Evolutionary conservation across 35 echinoderm and acorn worm species (phyloP).

Genomic region (Apostichopus californicus): DNA sequence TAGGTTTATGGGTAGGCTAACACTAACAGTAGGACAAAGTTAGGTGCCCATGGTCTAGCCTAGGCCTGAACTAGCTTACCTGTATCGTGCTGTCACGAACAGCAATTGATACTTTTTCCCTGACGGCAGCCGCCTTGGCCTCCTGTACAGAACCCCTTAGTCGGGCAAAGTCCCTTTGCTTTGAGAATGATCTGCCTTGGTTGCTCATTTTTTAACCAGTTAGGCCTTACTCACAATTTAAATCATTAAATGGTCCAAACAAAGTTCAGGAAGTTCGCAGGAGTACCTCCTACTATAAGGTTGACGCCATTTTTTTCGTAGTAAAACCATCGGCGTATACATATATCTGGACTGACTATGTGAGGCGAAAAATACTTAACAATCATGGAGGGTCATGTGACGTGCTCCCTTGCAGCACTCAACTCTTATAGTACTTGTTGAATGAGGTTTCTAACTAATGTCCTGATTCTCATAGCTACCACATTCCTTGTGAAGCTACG

Average conservation of each 20-base stretch:
- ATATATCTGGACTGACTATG: too few relatives aligned
- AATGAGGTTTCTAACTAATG: too few relatives aligned
- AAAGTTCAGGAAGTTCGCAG: slow-evolving; percentile 54
- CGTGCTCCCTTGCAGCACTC: too few relatives aligned
- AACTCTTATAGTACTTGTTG: too few relatives aligned
- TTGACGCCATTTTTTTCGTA: slow-evolving; percentile 30
- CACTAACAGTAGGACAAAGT: too few relatives aligned
- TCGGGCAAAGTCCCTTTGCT: slow-evolving; percentile 50
- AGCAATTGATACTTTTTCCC: slow-evolving; percentile 81
- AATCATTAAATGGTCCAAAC: neutral
- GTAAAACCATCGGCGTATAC: neutral
- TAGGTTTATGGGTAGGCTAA: too few relatives aligned
- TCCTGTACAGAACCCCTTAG: slow-evolving; percentile 38
- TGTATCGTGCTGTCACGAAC: slow-evolving; percentile 76
- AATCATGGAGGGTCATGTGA: too few relatives aligned
- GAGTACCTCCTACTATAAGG: neutral
- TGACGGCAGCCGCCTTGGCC: slow-evolving; percentile 55
- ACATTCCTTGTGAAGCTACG: too few relatives aligned
- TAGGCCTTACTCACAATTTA: neutral
- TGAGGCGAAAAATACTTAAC: too few relatives aligned
- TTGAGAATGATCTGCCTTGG: neutral
- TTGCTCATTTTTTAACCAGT: neutral
- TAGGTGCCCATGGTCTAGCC: too few relatives aligned
- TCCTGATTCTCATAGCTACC: too few relatives aligned
- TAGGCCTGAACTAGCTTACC: neutral